Base-by-base conservation (phyloP, 2,113 vertebrate species). In the Epinephelus cyanopodus region DNA sequence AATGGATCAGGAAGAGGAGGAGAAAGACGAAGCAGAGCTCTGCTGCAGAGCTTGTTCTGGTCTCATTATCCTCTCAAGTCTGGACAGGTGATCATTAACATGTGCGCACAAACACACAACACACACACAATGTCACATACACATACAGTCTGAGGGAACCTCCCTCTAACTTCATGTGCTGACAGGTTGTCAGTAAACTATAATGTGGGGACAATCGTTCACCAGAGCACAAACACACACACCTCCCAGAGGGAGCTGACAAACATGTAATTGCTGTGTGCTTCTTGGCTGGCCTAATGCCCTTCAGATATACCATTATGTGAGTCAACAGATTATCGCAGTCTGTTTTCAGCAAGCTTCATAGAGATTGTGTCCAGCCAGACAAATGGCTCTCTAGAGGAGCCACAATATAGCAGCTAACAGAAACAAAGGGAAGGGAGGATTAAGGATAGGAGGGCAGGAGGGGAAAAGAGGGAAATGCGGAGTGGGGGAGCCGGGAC, bases 11-110 rank as follows among this genome's bases (percentile, higher is more conserved):
- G 9, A 14, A 13, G 21, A 52, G 7, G 23, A 42, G n/a, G 37
- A 39, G 52, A 13, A 42, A 45, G 74, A 27, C 0, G 4, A 12
- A 58, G 66, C 6, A n/a, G 61, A 15, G 19, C 29, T 52, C 75
- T 60, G 83, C 74, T 71, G 78, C 80, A 67, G 79, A 70, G 56
- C 53, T 21, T 66, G 63, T 50, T 82, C 67, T 37, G 21, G 53
- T 71, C 79, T 90, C 74, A 92, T 93, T 86, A 91, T 82, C 73
- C 69, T 27, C 79, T 94, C 91, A 91, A 79, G 87, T 87, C 89
- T 90, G 87, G 87, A 90, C 88, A 88, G 87, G 89, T 92, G 89
- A 84, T 90, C 74, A 87, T 92, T 86, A 90, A 74, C 76, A 76
- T 69, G 63, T 71, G 71, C 52, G 65, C n/a, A 25, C 69, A 78